Percentiles rank a stretch among this genome's conserved stretches.
These are phyloP conservation scores for Alces alces DNA, from an alignment of 2,113 vertebrate genomes.

Conservation along the genomic window DNA sequence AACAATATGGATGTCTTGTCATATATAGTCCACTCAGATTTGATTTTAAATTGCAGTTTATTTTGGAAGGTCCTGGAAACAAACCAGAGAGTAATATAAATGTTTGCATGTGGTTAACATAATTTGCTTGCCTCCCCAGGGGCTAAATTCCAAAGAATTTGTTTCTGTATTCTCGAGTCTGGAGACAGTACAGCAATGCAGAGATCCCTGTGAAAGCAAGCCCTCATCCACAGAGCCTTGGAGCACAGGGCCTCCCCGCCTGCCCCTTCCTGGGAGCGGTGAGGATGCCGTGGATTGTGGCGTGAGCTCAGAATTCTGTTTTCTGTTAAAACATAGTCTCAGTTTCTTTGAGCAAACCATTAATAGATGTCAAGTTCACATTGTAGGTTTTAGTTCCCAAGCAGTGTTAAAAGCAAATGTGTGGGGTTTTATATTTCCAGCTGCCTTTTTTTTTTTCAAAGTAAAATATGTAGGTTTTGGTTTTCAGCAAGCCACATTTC, in stretches of 20 bases:
- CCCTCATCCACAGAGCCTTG: neutral
- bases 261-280: neutral
- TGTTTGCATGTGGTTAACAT: slow-evolving; percentile 51
- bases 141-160: slow-evolving; percentile 40
- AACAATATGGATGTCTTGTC: neutral
- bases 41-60: slow-evolving; percentile 17
- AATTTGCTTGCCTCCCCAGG: slow-evolving; percentile 17
- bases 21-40: neutral
- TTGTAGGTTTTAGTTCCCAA: slow-evolving; percentile 40
- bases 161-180: slow-evolving; percentile 7
- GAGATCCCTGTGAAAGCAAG: neutral
- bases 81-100: slow-evolving; percentile 38
- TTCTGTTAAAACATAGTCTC: slow-evolving; percentile 19
- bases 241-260: neutral
- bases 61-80: slow-evolving; percentile 23
- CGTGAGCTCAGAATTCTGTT: neutral
- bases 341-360: neutral
- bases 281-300: neutral
- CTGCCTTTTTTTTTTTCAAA: neutral
- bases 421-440: slow-evolving; percentile 55
- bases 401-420: slow-evolving; percentile 47
- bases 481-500: slow-evolving; percentile 59
- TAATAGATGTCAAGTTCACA: slow-evolving; percentile 39
- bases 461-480: slow-evolving; percentile 64
- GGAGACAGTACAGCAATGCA: neutral